Conservation (phyloP, 2,797 vertebrate species). For the Macropodus opercularis region DNA sequence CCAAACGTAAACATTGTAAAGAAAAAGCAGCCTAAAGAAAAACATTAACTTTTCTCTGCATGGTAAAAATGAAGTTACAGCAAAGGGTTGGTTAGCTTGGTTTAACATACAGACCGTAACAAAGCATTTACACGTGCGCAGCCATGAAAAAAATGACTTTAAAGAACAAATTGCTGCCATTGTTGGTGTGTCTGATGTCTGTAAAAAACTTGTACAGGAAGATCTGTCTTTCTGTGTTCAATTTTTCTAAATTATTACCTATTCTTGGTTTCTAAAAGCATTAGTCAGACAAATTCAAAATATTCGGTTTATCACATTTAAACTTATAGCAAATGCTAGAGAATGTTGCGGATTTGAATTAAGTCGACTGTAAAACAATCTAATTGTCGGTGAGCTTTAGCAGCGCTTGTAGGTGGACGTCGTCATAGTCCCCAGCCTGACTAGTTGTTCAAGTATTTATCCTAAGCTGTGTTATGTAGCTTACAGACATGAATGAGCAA, state of each 20-base stretch:
- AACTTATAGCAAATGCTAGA: background rate
- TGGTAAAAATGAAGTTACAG: background rate
- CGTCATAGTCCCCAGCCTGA: background rate
- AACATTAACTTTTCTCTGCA: background rate
- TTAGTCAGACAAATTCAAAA: background rate
- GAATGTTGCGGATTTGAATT: background rate
- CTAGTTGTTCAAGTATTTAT: background rate
- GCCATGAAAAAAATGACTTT: no score
- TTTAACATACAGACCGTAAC: slow-evolving; percentile 5
- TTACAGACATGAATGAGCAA: background rate
- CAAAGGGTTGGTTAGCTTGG: background rate
- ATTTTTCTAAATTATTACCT: background rate
- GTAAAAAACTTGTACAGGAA: no score
- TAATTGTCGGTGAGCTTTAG: background rate
- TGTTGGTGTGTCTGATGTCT: no score
- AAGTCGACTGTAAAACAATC: background rate
- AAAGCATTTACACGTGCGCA: background rate
- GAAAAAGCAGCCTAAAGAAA: slow-evolving; percentile 9
- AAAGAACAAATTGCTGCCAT: no score
- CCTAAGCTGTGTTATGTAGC: slow-evolving; percentile 8
- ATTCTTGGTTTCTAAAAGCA: no score
- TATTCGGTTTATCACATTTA: background rate
- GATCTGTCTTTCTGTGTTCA: no score
- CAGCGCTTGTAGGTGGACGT: background rate
- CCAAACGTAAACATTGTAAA: slow-evolving; percentile 12